phyloP scores from a whole-genome alignment of 2,888 invertebrate species.

The Megastigmus dorsalis region DNA sequence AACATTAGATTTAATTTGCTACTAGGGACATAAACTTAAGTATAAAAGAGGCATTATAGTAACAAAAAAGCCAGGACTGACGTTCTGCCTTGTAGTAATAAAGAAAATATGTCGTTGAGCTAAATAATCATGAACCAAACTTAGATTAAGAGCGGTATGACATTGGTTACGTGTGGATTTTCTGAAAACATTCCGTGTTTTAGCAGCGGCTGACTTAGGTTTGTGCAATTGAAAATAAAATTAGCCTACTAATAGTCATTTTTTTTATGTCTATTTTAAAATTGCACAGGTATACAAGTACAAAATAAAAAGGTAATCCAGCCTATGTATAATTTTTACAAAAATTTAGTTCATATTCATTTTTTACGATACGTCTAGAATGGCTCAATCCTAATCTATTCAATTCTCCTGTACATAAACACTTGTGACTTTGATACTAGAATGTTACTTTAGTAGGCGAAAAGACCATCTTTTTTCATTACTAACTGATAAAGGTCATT shows the following conservation, averaged over 20 bases:
- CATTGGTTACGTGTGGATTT: slow-evolving; percentile 36
- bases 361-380: slow-evolving; percentile 19
- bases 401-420: slow-evolving; percentile 7
- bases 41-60: slow-evolving; percentile 47
- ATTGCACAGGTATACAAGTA: slow-evolving; percentile 41
- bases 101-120: slow-evolving; percentile 29
- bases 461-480: slow-evolving; percentile 1
- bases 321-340: slow-evolving; percentile 6
- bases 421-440: not conserved
- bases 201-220: slow-evolving; percentile 13
- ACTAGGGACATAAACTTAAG: slow-evolving; percentile 14
- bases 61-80: slow-evolving; percentile 17
- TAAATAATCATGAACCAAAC: slow-evolving; percentile 46
- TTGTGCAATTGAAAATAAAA: slow-evolving; percentile 30
- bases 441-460: not conserved
- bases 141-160: slow-evolving; percentile 45
- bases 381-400: slow-evolving; percentile 9
- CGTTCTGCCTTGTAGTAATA: slow-evolving; percentile 33
- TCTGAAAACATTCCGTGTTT: slow-evolving; percentile 49
- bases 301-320: slow-evolving; percentile 18
- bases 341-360: slow-evolving; percentile 25
- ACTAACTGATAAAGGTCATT: not conserved
- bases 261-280: slow-evolving; percentile 32
- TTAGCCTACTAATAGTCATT: slow-evolving; percentile 30
- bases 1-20: slow-evolving; percentile 33